phyloP scores from a whole-genome alignment of 1,140 invertebrate species.

The Thaumetopoea pityocampa region DNA sequence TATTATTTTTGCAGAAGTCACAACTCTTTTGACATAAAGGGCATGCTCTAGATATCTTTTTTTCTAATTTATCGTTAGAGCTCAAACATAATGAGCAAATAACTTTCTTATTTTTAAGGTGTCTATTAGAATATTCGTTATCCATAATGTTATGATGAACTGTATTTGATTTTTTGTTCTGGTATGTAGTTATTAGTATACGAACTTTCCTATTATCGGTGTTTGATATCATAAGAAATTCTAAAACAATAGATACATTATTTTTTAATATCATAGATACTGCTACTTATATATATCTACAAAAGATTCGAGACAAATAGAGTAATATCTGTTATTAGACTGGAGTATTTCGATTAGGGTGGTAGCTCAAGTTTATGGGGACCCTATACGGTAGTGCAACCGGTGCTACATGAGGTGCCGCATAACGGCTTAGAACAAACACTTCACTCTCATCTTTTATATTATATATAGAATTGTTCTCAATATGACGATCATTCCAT shows the following conservation, averaged over 20 bases:
- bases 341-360: too few species aligned
- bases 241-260: conserved; percentile 20
- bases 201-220: conserved; percentile 28
- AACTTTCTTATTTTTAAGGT: not conserved
- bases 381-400: too few species aligned
- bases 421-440: too few species aligned
- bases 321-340: too few species aligned
- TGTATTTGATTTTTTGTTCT: conserved; percentile 2
- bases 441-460: too few species aligned
- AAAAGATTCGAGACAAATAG: too few species aligned
- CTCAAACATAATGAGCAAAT: conserved; percentile 7
- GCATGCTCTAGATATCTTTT: conserved; percentile 33
- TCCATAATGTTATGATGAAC: not conserved
- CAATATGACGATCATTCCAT: too few species aligned
- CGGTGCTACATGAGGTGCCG: too few species aligned
- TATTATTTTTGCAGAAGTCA: conserved; percentile 8
- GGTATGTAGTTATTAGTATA: conserved; percentile 46
- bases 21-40: conserved; percentile 33
- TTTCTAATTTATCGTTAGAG: not conserved
- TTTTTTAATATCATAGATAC: too few species aligned
- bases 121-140: not conserved
- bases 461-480: too few species aligned
- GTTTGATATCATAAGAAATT: conserved; percentile 38
- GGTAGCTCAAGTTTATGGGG: too few species aligned
- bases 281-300: too few species aligned